Evolutionary conservation across 2,888 invertebrate species (phyloP).

Genomic region (Morpho deidamia): DNA sequence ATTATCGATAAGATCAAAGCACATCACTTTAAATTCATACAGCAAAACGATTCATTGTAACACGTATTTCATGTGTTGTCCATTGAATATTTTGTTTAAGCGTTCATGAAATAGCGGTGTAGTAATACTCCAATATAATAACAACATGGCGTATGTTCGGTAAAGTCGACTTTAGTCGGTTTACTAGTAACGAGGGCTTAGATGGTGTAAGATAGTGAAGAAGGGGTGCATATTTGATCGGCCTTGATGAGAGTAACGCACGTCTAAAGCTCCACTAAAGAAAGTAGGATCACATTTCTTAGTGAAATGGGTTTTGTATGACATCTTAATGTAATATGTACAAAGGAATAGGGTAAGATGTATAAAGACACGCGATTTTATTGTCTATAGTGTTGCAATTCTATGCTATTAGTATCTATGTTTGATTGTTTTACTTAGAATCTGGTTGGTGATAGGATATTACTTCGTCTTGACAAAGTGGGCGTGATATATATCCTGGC

Average conservation of each 20-base stretch:
- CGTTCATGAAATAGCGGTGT: constrained; percentile 4
- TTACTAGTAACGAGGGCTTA: constrained; percentile 33
- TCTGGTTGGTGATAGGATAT: no score
- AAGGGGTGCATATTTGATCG: constrained; percentile 72
- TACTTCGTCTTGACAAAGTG: no score
- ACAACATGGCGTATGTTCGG: no score
- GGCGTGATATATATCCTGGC: no score
- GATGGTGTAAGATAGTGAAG: constrained; percentile 53
- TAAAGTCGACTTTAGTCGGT: not conserved
- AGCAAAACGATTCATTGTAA: constrained; percentile 1
- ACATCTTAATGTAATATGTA: constrained; percentile 15
- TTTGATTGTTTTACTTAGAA: not conserved
- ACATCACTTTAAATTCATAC: constrained; percentile 36
- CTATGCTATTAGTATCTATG: not conserved
- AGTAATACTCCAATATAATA: constrained; percentile 1
- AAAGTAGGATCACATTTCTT: constrained; percentile 27
- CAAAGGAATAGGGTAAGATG: not conserved
- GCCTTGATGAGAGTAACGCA: constrained; percentile 40
- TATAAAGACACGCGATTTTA: not conserved
- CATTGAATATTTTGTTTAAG: constrained; percentile 28
- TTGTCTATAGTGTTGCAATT: constrained; percentile 4
- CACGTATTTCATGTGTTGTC: constrained; percentile 1
- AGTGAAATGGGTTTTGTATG: constrained; percentile 27
- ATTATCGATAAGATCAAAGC: constrained; percentile 62
- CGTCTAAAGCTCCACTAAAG: constrained; percentile 27